phyloP scores from a whole-genome alignment of 2,797 vertebrate species.

The Melanotaenia pygmaea region DNA sequence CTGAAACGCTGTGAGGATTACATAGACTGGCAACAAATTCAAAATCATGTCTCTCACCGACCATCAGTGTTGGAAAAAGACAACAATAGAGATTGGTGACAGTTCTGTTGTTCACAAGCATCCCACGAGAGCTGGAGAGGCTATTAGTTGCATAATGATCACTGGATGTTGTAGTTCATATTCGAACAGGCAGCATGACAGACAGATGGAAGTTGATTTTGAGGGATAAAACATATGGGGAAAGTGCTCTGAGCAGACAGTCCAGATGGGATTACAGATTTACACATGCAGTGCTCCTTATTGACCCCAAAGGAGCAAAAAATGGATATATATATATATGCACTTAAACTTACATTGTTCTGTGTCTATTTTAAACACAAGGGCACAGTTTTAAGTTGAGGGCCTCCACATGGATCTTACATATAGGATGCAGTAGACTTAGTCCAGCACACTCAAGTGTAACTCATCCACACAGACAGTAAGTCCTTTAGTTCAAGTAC shows the following conservation, averaged over 20 bases:
- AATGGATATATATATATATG: conserved; percentile 1
- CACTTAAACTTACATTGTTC: conserved; percentile 5
- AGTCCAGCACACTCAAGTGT: conserved; percentile 45
- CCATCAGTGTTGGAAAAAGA: conserved; percentile 39
- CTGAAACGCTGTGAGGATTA: conserved; percentile 58
- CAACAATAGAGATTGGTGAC: conserved; percentile 49
- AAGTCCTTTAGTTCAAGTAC: conserved; percentile 48
- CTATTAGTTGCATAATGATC: conserved; percentile 68
- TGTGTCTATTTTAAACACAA: conserved; percentile 8
- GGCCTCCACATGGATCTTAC: conserved; percentile 8
- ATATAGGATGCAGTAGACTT: conserved; percentile 27
- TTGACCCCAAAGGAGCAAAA: conserved; percentile 43
- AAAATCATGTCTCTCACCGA: conserved; percentile 47
- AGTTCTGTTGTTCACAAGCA: conserved; percentile 59
- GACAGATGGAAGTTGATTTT: conserved; percentile 69
- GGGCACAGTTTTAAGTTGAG: conserved; percentile 4
- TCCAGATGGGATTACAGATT: conserved; percentile 62
- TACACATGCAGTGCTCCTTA: conserved; percentile 23
- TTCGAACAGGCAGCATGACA: conserved; percentile 51
- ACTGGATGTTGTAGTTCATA: conserved; percentile 60
- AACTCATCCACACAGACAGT: conserved; percentile 50
- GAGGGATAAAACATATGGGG: conserved; percentile 67
- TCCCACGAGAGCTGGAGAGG: conserved; percentile 63
- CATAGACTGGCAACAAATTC: conserved; percentile 48
- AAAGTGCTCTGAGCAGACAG: conserved; percentile 54